phyloP scores from a whole-genome alignment of 2,113 vertebrate species.

The Motacilla tschutschensis region DNA sequence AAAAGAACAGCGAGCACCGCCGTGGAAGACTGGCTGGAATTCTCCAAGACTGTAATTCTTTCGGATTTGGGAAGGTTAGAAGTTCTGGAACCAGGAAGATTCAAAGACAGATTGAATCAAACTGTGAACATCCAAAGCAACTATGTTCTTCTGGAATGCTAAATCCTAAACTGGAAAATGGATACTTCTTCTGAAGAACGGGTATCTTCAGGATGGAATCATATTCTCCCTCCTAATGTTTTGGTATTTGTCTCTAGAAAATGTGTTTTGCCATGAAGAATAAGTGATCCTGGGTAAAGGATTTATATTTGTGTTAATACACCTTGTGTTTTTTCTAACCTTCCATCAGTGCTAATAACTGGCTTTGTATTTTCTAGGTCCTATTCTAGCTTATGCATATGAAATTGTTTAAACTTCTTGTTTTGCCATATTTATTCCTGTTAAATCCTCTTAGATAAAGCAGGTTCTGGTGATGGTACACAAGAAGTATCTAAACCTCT shows the following conservation, averaged over 20 bases:
- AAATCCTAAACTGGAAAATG: constrained; percentile 50
- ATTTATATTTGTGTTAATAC: constrained; percentile 92
- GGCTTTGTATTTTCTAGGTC: constrained; percentile 98
- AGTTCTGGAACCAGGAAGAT: constrained; percentile 51
- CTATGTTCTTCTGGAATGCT: constrained; percentile 22
- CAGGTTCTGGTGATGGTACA: constrained; percentile 99
- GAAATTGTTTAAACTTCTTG: constrained; percentile 96
- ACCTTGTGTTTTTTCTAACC: constrained; percentile 89
- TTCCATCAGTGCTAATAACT: constrained; percentile 94
- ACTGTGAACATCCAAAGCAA: constrained; percentile 35
- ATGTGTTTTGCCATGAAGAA: constrained; percentile 78
- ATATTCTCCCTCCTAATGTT: constrained; percentile 62
- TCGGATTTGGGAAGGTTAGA: constrained; percentile 58
- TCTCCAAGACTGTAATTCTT: constrained; percentile 59
- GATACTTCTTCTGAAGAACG: constrained; percentile 61
- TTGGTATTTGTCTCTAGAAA: constrained; percentile 76
- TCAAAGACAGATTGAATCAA: constrained; percentile 44
- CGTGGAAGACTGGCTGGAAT: constrained; percentile 43
- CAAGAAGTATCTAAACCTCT: constrained; percentile 97
- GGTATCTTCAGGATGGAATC: constrained; percentile 66
- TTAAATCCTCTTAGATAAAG: constrained; percentile 99
- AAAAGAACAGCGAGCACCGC: not conserved
- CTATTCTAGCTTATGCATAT: constrained; percentile 89
- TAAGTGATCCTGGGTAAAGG: constrained; percentile 83
- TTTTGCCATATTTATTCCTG: constrained; percentile 99